Base-by-base conservation (phyloP, 1,140 invertebrate species). In the Chelonus insularis region DNA sequence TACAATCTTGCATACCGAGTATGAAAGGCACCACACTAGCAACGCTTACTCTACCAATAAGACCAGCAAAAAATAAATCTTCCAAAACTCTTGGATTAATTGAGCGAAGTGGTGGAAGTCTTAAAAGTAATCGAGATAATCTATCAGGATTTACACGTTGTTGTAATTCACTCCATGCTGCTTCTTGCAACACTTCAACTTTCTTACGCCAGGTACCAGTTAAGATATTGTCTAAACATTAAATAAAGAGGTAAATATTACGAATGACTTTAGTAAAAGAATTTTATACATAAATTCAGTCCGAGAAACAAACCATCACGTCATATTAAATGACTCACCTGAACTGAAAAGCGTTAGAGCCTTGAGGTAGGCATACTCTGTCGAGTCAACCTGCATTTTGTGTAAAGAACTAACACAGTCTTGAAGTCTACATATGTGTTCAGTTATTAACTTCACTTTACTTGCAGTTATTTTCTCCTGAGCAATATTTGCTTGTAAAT, bases 1-100 rank as follows among this genome's bases (percentile, higher is more conserved):
- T 81, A 66, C 76, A 80, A 67, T 80, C 77, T 72, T 77, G 76
- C 89, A 95, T 93, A 66, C 89, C 88, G 58, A 97, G 85, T 71
- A 97, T 91, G 73, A 94, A 95, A 57, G 95, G 95, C 77, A 97
- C 92, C 64, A 96, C 91, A 74, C 89, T 93, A 75, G 95, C 92
- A 59, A 97, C 94, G 81, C 93, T 92, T 60, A 95, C 89, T 73
- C 91, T 93, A n/a, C 94, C 94, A 34, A 96, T 90, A 32, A 97
- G 86, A 14, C 93, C 92, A 9, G 93, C 89, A 76, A 96, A 96
- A 81, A 97, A 97, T 29, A 97, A 83, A 73, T 98, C 94, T 78
- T 97, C 95, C 68, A 97, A 85, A 34, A 94, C 86, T 34, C 86
- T 81, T 1, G 91, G 87, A 50, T 90, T 87, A 69, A 96, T 88